Conservation (phyloP, 2,797 vertebrate genomes). For the Heliangelus exortis region DNA sequence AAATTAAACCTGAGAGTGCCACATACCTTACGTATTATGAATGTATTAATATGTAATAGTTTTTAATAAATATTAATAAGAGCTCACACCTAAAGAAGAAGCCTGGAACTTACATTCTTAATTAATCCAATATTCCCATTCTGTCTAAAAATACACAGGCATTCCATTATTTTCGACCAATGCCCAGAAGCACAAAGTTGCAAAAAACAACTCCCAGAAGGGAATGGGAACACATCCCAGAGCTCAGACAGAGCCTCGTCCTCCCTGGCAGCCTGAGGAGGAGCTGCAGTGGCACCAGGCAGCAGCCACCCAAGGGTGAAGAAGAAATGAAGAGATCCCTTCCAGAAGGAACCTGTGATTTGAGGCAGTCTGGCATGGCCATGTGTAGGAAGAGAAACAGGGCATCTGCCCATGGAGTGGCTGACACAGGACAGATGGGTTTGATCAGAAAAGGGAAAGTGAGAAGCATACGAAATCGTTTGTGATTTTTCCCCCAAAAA, state of each 20-base stretch:
- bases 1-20: not conserved
- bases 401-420: not conserved
- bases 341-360: not conserved
- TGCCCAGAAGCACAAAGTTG: not conserved
- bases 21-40: constrained; percentile 43
- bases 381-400: not conserved
- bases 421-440: not conserved
- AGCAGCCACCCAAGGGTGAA: not conserved
- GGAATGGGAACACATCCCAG: not conserved
- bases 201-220: not conserved
- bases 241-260: fast-evolving
- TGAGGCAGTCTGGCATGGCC: not conserved
- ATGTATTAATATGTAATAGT: constrained; percentile 55
- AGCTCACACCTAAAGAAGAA: constrained; percentile 18
- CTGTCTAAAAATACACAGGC: constrained; percentile 11
- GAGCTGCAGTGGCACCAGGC: fast-evolving
- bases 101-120: constrained; percentile 38
- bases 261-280: not conserved
- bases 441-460: not conserved
- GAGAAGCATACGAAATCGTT: not conserved
- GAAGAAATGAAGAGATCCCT: not conserved
- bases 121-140: constrained; percentile 57
- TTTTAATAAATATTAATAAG: constrained; percentile 74
- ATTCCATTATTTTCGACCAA: not conserved
- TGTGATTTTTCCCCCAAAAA: not conserved